Evolutionary conservation across 2,113 vertebrate genomes (phyloP).

Genomic region (Strix uralensis): DNA sequence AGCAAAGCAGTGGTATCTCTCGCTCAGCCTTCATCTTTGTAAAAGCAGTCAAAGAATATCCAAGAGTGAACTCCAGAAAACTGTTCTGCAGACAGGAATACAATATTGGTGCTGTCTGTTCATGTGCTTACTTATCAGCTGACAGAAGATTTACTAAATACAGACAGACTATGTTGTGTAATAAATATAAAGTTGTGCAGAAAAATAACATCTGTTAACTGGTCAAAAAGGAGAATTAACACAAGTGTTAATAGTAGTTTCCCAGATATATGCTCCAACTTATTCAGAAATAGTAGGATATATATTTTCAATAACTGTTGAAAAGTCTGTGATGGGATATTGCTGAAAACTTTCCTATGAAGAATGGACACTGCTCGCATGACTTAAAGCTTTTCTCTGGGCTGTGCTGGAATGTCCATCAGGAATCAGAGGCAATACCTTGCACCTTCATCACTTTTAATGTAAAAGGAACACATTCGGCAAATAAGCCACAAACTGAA

Average conservation of each 20-base stretch:
- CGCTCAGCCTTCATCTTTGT: neutral
- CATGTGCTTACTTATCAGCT: neutral
- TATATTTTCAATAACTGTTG: neutral
- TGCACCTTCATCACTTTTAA: neutral
- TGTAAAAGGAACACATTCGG: neutral
- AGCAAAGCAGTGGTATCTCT: neutral
- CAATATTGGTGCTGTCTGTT: neutral
- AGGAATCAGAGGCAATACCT: neutral
- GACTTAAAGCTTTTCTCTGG: neutral
- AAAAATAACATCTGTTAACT: neutral
- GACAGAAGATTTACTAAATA: neutral
- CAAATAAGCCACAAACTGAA: neutral
- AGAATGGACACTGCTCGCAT: neutral
- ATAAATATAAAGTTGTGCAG: accelerated
- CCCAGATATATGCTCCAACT: neutral
- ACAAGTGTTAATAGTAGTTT: neutral
- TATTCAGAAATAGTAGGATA: neutral
- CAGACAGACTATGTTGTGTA: neutral
- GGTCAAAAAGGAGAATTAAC: neutral
- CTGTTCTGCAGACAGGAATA: neutral
- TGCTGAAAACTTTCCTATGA: neutral
- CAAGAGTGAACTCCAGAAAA: neutral
- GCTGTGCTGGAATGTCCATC: neutral
- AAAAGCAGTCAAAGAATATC: neutral
- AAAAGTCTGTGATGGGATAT: neutral